Evolutionary conservation across 2,888 invertebrate species (phyloP), one percentile per base, ranked within the genome.

Genomic region (Lithophane ornitopus): DNA sequence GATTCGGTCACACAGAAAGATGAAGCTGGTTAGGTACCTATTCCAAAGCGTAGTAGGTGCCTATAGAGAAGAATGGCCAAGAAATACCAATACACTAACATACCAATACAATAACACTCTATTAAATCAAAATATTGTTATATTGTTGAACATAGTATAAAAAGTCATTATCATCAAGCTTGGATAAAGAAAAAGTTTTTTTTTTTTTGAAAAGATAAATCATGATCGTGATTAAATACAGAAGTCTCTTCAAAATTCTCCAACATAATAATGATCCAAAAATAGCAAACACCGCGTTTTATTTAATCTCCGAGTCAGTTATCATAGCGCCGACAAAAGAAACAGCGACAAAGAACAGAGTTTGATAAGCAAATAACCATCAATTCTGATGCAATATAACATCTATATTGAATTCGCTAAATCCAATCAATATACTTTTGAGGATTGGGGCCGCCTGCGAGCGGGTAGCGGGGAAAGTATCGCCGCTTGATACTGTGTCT

Each of bases 361-460:
- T 83, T 91, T 89, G 86, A 89, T 91, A 91, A 92, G 90, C 88
- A 91, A 92, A 93, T 93, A 92, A 91, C 92, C 91, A 91, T 92
- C 94, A 91, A 91, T 92, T 92, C 89, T 88, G 86, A 91, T 92
- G 91, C 93, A 92, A 91, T 92, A 91, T 89, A 90, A 89, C 90
- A 87, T 88, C 87, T 87, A 89, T 88, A 89, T 88, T 85, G 89
- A 91, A 90, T 86, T 89, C 89, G 85, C 89, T 89, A 94, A 95
- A 95, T 95, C 92, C 93, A 95, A 95, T 95, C 94, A 94, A 94
- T 94, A 93, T 85, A 89, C 86, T 82, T 89, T 87, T 84, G 74
- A 85, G 59, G 73, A 76, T 61, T 0, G 9, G 85, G 88, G 46
- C 58, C 49, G 7, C 78, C 46, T 75, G 72, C 1, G 0, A 58